A percentile compares a stretch with the other conserved stretches of the same genome.
phyloP scores from a whole-genome alignment of 2,888 invertebrate species.

The Resseliella maxima region DNA sequence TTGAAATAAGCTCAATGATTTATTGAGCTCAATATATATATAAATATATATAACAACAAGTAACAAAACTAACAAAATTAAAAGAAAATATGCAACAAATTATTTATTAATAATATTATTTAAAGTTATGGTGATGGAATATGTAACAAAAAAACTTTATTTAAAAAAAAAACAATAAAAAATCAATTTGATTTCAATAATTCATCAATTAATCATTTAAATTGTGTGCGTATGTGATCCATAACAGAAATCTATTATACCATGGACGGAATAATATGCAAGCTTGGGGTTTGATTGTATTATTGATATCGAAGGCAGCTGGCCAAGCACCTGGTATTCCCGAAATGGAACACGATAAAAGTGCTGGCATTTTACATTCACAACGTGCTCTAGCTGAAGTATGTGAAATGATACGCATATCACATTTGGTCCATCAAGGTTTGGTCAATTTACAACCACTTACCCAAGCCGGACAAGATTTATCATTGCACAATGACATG shows the following conservation, averaged over 20 bases:
- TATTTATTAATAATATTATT: no score
- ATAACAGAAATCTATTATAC: constrained; percentile 86
- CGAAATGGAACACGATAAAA: constrained; percentile 86
- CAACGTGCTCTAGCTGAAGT: constrained; percentile 92
- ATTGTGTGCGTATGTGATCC: no score
- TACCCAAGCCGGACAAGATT: constrained; percentile 69
- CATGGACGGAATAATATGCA: constrained; percentile 95
- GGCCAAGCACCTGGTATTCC: constrained; percentile 84
- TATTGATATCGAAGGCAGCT: constrained; percentile 91
- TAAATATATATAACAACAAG: no score
- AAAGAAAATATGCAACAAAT: no score
- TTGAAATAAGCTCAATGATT: no score
- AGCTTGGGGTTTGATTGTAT: constrained; percentile 91
- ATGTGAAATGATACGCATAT: constrained; percentile 96
- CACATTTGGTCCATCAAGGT: constrained; percentile 89
- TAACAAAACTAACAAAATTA: no score
- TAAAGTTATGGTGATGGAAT: no score
- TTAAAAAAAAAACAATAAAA: no score
- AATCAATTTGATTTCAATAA: no score
- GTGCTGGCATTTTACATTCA: constrained; percentile 85
- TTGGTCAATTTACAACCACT: constrained; percentile 82
- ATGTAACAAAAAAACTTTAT: no score
- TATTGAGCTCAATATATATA: no score
- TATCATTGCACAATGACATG: constrained; percentile 78
- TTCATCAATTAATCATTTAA: neutral